A percentile compares a stretch with the other conserved stretches of the same genome.
phyloP scores from a whole-genome alignment of 2,797 vertebrate species.

The Orestias chungarensis region DNA sequence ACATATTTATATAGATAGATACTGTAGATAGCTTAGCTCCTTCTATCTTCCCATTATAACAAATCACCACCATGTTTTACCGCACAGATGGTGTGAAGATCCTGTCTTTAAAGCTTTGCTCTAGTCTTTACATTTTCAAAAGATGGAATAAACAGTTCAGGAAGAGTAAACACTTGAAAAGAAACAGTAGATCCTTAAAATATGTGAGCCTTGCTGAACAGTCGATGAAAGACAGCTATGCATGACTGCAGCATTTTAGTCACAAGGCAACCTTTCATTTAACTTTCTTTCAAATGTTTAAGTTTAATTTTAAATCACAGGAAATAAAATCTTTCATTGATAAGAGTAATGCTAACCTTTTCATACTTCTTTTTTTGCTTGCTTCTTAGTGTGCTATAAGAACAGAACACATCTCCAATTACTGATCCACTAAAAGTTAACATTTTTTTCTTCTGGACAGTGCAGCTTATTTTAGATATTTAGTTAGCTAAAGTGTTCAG shows the following conservation, averaged over 20 bases:
- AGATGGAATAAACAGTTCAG: background rate
- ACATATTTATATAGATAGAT: too few relatives aligned
- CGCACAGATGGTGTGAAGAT: background rate
- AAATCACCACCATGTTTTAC: background rate
- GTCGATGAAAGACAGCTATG: background rate
- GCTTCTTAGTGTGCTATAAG: background rate
- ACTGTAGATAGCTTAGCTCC: too few relatives aligned
- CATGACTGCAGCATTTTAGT: background rate
- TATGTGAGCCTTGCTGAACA: too few relatives aligned
- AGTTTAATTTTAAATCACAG: background rate
- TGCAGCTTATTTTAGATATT: background rate
- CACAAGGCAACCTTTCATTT: background rate
- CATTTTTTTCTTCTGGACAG: background rate
- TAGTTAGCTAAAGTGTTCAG: background rate
- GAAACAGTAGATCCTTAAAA: too few relatives aligned
- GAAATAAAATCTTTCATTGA: background rate
- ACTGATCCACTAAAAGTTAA: background rate
- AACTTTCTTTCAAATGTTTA: background rate
- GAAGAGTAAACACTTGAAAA: too few relatives aligned
- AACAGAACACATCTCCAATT: background rate
- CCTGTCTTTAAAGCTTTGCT: background rate
- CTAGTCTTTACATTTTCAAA: background rate
- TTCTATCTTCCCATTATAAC: background rate
- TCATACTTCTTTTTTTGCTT: background rate
- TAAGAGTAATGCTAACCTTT: background rate